Conservation (phyloP, 2,113 vertebrate species). For the Muscicapa adusta region DNA sequence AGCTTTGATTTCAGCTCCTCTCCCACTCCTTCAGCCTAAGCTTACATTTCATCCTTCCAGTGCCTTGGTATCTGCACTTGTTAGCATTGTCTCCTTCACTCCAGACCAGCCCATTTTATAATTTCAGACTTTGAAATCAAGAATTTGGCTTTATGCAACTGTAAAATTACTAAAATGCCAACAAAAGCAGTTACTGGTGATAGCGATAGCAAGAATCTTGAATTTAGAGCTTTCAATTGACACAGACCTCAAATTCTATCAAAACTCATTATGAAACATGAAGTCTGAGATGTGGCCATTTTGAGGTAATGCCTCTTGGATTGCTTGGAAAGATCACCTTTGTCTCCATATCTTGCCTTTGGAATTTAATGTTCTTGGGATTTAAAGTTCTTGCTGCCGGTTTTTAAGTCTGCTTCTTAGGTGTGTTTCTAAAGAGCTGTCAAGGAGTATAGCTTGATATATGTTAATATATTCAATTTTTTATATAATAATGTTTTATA, state of each 20-base stretch:
- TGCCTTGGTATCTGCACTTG: neutral
- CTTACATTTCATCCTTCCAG: neutral
- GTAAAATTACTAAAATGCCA: neutral
- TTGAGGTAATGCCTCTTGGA: neutral
- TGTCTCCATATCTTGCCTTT: neutral
- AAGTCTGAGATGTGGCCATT: neutral
- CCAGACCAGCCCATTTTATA: constrained; percentile 25
- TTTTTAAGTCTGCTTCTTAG: neutral
- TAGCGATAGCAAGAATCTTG: neutral
- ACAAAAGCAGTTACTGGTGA: neutral
- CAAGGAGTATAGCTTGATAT: neutral
- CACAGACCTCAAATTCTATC: neutral
- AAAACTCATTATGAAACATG: neutral
- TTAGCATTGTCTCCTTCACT: neutral
- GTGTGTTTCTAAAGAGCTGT: neutral
- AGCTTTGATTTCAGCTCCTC: neutral
- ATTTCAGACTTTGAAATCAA: neutral
- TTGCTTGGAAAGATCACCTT: constrained; percentile 1
- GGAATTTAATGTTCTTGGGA: neutral
- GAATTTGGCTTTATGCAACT: neutral
- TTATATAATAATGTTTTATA: neutral
- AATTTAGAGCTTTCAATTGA: neutral
- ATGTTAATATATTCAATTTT: neutral
- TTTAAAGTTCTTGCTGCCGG: neutral
- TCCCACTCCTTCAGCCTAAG: neutral